Evolutionary conservation across 2,888 invertebrate genomes (phyloP), one percentile per base, ranked within the genome.

Genomic region (Drosophila peninsularis): DNA sequence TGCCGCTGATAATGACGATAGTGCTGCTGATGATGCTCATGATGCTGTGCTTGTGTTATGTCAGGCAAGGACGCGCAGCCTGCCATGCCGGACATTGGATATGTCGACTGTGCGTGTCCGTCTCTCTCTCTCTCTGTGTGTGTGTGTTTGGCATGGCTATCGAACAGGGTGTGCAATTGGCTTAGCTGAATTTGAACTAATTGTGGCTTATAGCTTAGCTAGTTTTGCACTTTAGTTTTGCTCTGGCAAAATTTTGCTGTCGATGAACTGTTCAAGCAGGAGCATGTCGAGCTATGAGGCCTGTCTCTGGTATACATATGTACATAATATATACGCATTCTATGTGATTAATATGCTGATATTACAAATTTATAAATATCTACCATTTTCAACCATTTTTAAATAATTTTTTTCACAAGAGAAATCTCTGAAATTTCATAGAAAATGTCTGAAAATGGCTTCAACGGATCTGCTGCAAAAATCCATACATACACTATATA

Each of bases 51-150:
- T 58, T 70, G 41, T 58, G 62, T 70, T 70, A 54, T 74, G 55
- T 61, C 63, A 53, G 70, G 70, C 79, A 84, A 84, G 85, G 82
- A 84, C 79, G 66, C 58, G 14, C 37, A 17, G 39, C 37, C 44
- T 65, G 64, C 58, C 60, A 67, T 42, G 52, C 56, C 71, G 75
- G 63, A 58, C 75, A 70, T 70, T 36, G 44, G 53, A 37, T 56
- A 45, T 41, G 36, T 36, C 36, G 3, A 27, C 44, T 36, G 52
- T 39, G 47, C 24, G 10, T 17, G 17, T 30, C 17, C n/a, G 1
- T 27, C 5, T 9, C 24, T 55, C 44, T 54, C 13, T 58, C n/a
- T 9, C 24, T 21, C 42, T 39, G 39, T 41, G 32, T 49, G 49
- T 19, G 19, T 17, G 17, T 30, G 11, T 5, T 17, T 49, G 34